Percentiles rank a stretch among this genome's conserved stretches.
phyloP scores from a whole-genome alignment of 2,888 invertebrate species.

The Eupithecia insigniata region DNA sequence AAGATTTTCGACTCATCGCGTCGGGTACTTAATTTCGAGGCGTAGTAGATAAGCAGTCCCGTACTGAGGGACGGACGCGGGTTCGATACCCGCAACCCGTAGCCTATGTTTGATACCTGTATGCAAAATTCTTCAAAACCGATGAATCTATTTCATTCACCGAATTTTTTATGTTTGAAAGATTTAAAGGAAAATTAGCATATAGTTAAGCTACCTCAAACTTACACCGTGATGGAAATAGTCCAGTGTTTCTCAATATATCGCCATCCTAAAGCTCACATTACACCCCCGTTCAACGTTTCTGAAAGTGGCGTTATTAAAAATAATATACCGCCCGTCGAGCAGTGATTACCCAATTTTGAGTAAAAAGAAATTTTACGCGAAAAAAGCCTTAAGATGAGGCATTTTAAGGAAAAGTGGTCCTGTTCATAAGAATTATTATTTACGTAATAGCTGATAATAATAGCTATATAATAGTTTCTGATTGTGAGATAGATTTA shows the following conservation, averaged over 20 bases:
- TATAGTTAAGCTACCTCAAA: no score
- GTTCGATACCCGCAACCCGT: no score
- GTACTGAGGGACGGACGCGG: no score
- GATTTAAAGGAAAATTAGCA: no score
- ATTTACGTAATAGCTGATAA: background rate
- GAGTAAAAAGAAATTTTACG: constrained; percentile 62
- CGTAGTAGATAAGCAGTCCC: no score
- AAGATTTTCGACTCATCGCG: no score
- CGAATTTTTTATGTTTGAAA: no score
- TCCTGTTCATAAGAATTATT: background rate
- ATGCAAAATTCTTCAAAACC: no score
- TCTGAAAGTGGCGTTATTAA: constrained; percentile 59
- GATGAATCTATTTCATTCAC: no score
- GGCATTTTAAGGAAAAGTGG: constrained; percentile 3
- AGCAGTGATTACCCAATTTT: constrained; percentile 74
- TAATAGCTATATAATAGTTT: background rate
- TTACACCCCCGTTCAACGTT: constrained; percentile 44
- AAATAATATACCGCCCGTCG: constrained; percentile 67
- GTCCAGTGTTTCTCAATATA: constrained; percentile 10
- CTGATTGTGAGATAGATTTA: background rate
- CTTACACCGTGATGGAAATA: background rate
- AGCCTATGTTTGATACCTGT: no score
- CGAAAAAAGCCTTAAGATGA: constrained; percentile 45
- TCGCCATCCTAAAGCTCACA: constrained; percentile 18
- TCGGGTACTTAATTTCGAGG: no score